phyloP scores from a whole-genome alignment of 2,888 invertebrate species.

The Endomychus coccineus region DNA sequence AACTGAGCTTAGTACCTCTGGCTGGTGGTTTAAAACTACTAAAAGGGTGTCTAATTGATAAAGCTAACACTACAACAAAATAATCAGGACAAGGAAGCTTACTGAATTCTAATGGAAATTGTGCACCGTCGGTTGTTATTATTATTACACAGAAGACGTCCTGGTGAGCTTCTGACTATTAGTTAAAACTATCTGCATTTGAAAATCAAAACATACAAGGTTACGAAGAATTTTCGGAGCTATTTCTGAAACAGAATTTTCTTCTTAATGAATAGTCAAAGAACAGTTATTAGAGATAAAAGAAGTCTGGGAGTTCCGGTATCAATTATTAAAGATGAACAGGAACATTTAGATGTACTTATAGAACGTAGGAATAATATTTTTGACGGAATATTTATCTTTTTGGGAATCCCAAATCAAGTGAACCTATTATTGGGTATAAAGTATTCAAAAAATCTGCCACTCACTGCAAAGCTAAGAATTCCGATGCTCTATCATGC shows the following conservation, averaged over 20 bases:
- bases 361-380: conserved; percentile 10
- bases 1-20: conserved; percentile 19
- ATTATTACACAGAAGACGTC: conserved; percentile 22
- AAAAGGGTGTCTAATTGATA: conserved; percentile 16
- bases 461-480: conserved; percentile 19
- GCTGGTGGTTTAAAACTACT: conserved; percentile 22
- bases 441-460: conserved; percentile 20
- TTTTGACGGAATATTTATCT: conserved; percentile 11
- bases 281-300: conserved; percentile 26
- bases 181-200: neutral
- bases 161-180: conserved; percentile 16
- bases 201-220: neutral
- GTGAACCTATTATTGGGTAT: conserved; percentile 15
- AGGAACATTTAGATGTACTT: conserved; percentile 20
- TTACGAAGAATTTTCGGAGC: conserved; percentile 11
- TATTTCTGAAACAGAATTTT: conserved; percentile 19
- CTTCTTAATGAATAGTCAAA: conserved; percentile 23
- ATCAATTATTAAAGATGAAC: conserved; percentile 22
- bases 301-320: conserved; percentile 24
- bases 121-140: conserved; percentile 23
- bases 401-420: conserved; percentile 14
- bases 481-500: neutral
- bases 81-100: conserved; percentile 11
- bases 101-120: conserved; percentile 14
- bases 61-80: conserved; percentile 11